Evolutionary conservation across 2,888 invertebrate species (phyloP), one percentile per base, ranked within the genome.

Genomic region (Scaptomyza cyrtandrae): DNA sequence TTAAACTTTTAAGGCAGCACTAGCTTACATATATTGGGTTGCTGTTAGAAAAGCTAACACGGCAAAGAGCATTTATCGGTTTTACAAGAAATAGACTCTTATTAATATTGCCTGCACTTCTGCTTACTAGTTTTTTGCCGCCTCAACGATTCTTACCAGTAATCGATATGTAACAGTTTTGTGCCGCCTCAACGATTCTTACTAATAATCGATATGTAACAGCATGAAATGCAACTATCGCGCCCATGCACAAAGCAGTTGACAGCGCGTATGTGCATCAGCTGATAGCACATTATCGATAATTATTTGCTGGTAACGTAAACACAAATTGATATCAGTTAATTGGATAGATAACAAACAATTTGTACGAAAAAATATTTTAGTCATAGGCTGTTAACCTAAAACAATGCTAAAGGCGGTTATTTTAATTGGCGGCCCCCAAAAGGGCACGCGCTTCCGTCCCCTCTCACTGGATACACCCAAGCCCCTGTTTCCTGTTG

Each of bases 391-490:
- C 45, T 33, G 44, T 5, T 14, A 52, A 75, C 57, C 64, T 31
- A 7, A 39, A 71, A 80, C 45, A 43, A 96, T 96, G 95, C 91
- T 96, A 71, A 97, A 97, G 93, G 97, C 97, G 55, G 96, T 98
- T 13, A 97, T 98, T 91, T 93, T 98, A 75, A 96, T 98, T 77
- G 98, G 98, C 24, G 98, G 98, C 6, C 97, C 98, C 0, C 96
- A 97, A 91, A 98, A 98, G 50, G 99, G 99, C 1, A 99, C 99
- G 9, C 94, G 99, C 58, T 99, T 99, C 92, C 95, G 99, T 0
- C 99, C 99, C 0, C 93, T 99, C 3, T 99, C 99, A 0, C 93
- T 99, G 66, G 99, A 99, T 90, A 95, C 97, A n/a, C 99, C 99
- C 0, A 99, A 99, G 92, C 99, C 99, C 0, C 92, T 99, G 14